Evolutionary conservation across 2,113 vertebrate species (phyloP).

Genomic region (Aepyceros melampus): DNA sequence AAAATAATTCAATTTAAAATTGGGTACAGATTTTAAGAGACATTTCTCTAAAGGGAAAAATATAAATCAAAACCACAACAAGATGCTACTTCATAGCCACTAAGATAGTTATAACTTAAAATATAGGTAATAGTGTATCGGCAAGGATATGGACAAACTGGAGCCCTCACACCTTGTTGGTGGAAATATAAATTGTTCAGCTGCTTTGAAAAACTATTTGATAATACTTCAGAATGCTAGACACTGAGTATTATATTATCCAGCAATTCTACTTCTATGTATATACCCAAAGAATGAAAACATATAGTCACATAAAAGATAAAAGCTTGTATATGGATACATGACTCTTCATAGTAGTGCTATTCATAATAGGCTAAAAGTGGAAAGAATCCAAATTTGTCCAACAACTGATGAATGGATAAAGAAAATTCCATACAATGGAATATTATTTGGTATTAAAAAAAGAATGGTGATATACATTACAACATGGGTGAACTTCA

Average conservation of each 20-base stretch:
- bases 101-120: background rate
- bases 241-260: background rate
- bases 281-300: background rate
- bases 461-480: background rate
- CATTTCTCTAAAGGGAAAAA: background rate
- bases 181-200: background rate
- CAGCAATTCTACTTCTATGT: background rate
- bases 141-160: background rate
- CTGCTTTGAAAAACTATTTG: background rate
- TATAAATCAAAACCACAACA: background rate
- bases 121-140: background rate
- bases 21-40: background rate
- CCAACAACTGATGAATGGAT: background rate
- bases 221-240: background rate
- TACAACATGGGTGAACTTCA: background rate
- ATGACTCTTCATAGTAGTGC: background rate
- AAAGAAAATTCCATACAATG: background rate
- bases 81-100: background rate
- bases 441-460: background rate
- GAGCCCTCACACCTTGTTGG: background rate
- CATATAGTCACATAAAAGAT: background rate
- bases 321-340: background rate
- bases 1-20: background rate
- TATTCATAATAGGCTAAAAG: background rate
- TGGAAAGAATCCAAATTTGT: background rate